These are phyloP conservation scores for Oxyteleia sp. DNA, from an alignment of 2,888 invertebrate species.

Conservation along the genomic window DNA sequence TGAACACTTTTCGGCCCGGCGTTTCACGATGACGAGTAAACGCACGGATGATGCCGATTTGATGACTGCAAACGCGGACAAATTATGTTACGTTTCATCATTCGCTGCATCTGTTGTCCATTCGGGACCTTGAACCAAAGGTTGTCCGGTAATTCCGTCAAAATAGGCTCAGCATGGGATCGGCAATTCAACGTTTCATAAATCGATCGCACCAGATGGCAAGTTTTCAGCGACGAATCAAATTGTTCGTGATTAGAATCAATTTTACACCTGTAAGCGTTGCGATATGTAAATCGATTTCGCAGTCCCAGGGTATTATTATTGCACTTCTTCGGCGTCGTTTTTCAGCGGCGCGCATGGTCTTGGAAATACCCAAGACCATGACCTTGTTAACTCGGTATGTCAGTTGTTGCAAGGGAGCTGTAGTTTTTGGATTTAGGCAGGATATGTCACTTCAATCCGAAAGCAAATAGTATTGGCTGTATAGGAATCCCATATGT, in stretches of 20 bases:
- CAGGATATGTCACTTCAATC: constrained; percentile 27
- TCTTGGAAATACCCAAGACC: background rate
- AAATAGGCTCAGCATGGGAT: constrained; percentile 55
- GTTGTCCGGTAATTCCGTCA: constrained; percentile 14
- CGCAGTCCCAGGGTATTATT: background rate
- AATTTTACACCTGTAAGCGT: constrained; percentile 34
- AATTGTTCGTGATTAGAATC: constrained; percentile 44
- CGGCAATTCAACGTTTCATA: constrained; percentile 42
- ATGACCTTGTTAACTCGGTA: background rate
- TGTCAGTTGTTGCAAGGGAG: background rate
- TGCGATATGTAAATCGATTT: constrained; percentile 20
- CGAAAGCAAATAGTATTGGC: constrained; percentile 43
- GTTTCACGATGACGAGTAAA: constrained; percentile 51
- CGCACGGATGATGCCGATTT: constrained; percentile 24
- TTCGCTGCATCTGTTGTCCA: constrained; percentile 41
- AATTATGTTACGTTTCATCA: constrained; percentile 18
- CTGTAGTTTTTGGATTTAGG: background rate
- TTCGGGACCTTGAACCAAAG: constrained; percentile 17
- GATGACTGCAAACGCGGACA: constrained; percentile 16
- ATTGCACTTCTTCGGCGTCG: constrained; percentile 1
- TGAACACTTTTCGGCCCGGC: constrained; percentile 72
- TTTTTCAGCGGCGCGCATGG: background rate
- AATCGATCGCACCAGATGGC: constrained; percentile 50
- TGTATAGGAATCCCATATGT: constrained; percentile 46
- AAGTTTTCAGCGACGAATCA: constrained; percentile 34